phyloP scores from a whole-genome alignment of 2,113 vertebrate genomes.

The Reinhardtius hippoglossoides region DNA sequence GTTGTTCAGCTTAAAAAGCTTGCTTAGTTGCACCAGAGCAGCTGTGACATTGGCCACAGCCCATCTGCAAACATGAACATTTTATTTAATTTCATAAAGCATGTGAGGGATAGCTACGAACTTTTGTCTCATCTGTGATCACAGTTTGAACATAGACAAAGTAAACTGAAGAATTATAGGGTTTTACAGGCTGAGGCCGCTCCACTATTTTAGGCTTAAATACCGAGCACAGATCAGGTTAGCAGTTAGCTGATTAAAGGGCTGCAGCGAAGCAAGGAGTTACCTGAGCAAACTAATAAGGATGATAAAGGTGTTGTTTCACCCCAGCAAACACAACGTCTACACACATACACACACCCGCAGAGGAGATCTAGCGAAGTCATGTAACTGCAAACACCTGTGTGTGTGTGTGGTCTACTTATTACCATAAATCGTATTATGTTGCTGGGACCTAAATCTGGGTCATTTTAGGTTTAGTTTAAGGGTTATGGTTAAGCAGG shows the following conservation, averaged over 20 bases:
- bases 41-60: slow-evolving; percentile 8
- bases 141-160: slow-evolving; percentile 2
- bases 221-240: not conserved
- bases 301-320: not conserved
- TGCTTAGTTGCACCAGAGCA: not conserved
- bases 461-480: too few species aligned
- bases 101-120: not conserved
- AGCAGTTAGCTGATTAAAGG: slow-evolving; percentile 1
- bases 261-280: not conserved
- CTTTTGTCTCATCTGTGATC: slow-evolving; percentile 21
- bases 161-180: slow-evolving; percentile 3
- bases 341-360: too few species aligned
- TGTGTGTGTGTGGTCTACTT: not conserved
- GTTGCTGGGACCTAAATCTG: too few species aligned
- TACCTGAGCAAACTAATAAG: not conserved
- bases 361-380: too few species aligned
- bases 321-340: not conserved
- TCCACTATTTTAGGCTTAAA: not conserved
- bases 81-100: slow-evolving; percentile 16
- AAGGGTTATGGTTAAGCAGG: too few species aligned
- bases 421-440: too few species aligned
- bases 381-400: too few species aligned
- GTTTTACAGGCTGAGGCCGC: slow-evolving; percentile 8
- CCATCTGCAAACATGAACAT: slow-evolving; percentile 12
- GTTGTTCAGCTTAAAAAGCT: slow-evolving; percentile 7